Evolutionary conservation across 2,113 vertebrate genomes (phyloP).

Genomic region (Numenius arquata): DNA sequence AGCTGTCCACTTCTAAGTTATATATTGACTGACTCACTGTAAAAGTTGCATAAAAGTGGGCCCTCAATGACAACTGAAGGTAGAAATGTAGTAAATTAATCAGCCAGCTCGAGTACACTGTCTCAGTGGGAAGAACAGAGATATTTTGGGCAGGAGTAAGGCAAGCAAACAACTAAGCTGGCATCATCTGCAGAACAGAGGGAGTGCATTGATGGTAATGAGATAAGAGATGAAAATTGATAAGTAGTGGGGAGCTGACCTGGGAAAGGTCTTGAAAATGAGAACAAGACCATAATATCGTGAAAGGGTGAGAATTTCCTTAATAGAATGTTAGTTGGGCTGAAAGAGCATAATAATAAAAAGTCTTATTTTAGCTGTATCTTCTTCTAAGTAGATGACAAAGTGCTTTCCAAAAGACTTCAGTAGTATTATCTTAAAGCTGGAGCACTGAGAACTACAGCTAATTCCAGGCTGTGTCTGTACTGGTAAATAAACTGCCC

Average conservation of each 20-base stretch:
- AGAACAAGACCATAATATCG: not conserved
- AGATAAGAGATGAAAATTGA: not conserved
- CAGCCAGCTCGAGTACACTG: not conserved
- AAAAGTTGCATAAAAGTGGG: not conserved
- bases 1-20: not conserved
- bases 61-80: not conserved
- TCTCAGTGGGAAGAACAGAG: not conserved
- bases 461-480: not conserved
- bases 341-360: not conserved
- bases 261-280: not conserved
- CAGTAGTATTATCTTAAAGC: not conserved
- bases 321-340: not conserved
- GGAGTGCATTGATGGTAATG: not conserved
- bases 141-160: not conserved
- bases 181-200: not conserved
- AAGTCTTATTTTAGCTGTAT: not conserved
- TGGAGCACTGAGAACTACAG: not conserved
- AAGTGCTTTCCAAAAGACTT: not conserved
- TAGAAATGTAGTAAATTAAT: not conserved
- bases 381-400: not conserved
- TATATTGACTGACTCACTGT: not conserved
- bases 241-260: not conserved
- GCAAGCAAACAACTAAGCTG: not conserved
- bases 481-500: not conserved
- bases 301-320: not conserved